Base-by-base conservation (phyloP, 1,140 invertebrate species). In the Drosophila takahashii region DNA sequence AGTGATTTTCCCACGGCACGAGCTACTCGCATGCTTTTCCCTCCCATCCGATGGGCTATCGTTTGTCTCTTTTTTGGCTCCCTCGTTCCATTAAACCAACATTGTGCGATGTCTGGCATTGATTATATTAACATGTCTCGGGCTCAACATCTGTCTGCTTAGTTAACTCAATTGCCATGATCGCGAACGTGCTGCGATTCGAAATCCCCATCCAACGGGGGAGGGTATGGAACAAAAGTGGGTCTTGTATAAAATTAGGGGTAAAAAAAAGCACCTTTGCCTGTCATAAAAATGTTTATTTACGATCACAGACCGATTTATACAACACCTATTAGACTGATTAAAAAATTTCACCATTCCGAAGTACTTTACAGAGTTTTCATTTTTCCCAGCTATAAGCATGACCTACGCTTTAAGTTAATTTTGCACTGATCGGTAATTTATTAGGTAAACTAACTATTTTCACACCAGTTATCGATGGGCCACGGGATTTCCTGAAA, bases 71-170 rank as follows among this genome's bases (percentile, higher is more conserved):
- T 34, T 48, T 34, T 44, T 48, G 62, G 34, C 9, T 10, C n/a
- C 11, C 34, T 6, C 36, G 42, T 13, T 70, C 48, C 65, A 70
- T 70, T 71, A 71, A 57, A 3, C 34, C 13, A 47, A 70, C 50
- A 59, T 59, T 37, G 57, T 59, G 44, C 81, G 71, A 85, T 81
- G 73, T 81, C 66, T 80, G 77, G 64, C 67, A 39, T 81, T 81
- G 54, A 85, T 85, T 81, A 53, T 72, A 80, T 77, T 72, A 64
- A 81, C 61, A 66, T 71, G 51, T 79, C 57, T 41, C 50, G 26
- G 36, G 26, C 47, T 51, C 44, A 58, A 62, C 62, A 39, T 45
- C 18, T 50, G 56, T 29, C 70, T 73, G 48, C 7, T 18, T 64
- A 29, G 47, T 51, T 56, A 48, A 70, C n/a, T 39, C 67, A 70